A percentile compares a stretch with the other conserved stretches of the same genome.
These are phyloP conservation scores for Gopherus flavomarginatus DNA, from an alignment of 2,113 vertebrate species.

Conservation along the genomic window DNA sequence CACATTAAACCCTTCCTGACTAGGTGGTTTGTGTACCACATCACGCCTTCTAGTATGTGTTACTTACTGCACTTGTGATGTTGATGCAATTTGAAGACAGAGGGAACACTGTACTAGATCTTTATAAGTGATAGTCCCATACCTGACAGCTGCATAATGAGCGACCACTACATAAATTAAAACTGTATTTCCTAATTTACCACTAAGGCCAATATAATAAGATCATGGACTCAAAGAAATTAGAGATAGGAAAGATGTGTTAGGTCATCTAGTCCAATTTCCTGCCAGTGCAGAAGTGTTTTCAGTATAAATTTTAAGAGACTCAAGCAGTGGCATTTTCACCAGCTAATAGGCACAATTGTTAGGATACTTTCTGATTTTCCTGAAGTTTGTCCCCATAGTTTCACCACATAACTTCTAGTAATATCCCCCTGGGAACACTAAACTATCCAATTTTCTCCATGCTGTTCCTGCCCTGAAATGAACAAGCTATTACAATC, in stretches of 20 bases:
- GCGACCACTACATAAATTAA: not conserved
- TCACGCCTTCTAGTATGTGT: not conserved
- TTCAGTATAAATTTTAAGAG: no score
- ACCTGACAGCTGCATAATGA: not conserved
- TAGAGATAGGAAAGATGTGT: not conserved
- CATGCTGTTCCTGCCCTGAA: not conserved
- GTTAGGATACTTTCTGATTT: not conserved
- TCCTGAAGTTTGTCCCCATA: not conserved
- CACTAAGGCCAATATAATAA: not conserved
- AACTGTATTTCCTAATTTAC: no score
- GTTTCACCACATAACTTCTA: not conserved
- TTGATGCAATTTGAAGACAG: not conserved
- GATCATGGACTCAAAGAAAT: not conserved
- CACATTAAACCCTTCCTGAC: no score
- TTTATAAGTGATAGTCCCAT: not conserved
- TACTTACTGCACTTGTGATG: not conserved
- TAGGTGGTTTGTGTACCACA: no score
- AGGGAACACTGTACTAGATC: not conserved
- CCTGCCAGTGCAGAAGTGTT: not conserved
- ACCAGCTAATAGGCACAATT: not conserved
- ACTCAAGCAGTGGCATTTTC: no score
- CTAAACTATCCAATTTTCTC: not conserved
- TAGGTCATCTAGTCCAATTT: not conserved
- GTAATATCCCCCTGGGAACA: not conserved
- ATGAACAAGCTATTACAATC: not conserved